Conservation (phyloP, 1,140 invertebrate genomes). For the Drosophila novamexicana region DNA sequence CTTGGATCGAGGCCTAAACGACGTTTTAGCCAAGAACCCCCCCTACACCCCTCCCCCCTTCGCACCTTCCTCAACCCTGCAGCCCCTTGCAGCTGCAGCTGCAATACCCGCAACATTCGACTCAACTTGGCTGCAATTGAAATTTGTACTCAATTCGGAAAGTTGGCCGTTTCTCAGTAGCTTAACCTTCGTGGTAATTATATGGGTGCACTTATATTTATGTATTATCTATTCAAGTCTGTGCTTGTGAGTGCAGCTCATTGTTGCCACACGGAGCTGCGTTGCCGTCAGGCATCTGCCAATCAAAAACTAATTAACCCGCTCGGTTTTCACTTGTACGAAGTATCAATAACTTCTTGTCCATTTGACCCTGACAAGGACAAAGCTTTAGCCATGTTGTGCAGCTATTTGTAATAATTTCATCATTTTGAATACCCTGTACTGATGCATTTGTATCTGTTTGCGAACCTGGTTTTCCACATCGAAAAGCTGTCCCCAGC, state of each 20-base stretch:
- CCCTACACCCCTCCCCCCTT: not conserved
- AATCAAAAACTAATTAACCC: not conserved
- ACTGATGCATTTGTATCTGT: too few species aligned
- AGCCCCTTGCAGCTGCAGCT: constrained; percentile 19
- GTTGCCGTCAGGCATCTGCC: not conserved
- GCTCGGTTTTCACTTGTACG: not conserved
- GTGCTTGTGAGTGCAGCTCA: constrained; percentile 13
- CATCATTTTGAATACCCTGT: too few species aligned
- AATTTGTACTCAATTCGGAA: constrained; percentile 37
- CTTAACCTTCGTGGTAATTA: constrained; percentile 67
- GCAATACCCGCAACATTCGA: not conserved
- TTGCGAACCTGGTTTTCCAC: too few species aligned
- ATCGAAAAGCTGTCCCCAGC: too few species aligned
- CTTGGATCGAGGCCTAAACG: constrained; percentile 45
- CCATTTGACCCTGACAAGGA: not conserved
- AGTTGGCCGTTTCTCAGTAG: constrained; percentile 33
- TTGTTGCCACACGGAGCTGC: constrained; percentile 23
- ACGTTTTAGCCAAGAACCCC: constrained; percentile 13
- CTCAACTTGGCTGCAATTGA: constrained; percentile 32
- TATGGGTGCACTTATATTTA: constrained; percentile 32
- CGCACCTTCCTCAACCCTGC: not conserved
- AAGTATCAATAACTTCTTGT: constrained; percentile 1
- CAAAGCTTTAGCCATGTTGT: not conserved
- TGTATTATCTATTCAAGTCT: not conserved
- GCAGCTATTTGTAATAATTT: not conserved